Evolutionary conservation across 2,113 vertebrate genomes (phyloP).

Genomic region (Garra rufa): DNA sequence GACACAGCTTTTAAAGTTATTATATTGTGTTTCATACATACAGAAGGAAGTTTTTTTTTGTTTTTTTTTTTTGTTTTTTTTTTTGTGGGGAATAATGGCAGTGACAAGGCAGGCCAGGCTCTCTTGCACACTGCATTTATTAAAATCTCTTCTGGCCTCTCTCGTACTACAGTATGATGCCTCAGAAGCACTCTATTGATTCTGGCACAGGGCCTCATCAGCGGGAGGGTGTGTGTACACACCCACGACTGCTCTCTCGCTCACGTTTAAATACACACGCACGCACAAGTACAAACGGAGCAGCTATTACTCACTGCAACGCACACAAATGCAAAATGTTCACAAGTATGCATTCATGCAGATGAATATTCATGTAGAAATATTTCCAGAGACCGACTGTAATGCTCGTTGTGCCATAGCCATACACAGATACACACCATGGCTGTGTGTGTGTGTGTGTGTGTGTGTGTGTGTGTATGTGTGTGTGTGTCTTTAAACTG

Average conservation of each 20-base stretch:
- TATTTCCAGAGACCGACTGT: conserved; percentile 25
- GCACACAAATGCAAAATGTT: conserved; percentile 44
- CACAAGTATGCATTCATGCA: conserved; percentile 20
- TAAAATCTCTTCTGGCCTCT: conserved; percentile 64
- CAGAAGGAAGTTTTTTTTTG: not conserved
- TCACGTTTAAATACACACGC: conserved; percentile 41
- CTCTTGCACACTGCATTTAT: conserved; percentile 61
- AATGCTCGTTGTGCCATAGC: not conserved
- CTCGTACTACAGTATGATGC: conserved; percentile 67
- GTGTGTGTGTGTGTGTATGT: too few species aligned
- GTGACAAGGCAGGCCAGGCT: conserved; percentile 54
- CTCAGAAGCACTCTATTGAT: conserved; percentile 75
- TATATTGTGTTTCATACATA: not conserved
- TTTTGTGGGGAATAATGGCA: not conserved
- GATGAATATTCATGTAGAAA: conserved; percentile 49
- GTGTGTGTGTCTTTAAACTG: too few species aligned
- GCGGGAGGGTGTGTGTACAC: conserved; percentile 51
- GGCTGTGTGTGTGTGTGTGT: too few species aligned
- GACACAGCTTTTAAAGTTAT: not conserved
- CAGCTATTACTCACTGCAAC: conserved; percentile 57
- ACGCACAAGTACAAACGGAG: conserved; percentile 55
- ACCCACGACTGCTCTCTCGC: not conserved
- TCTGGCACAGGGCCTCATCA: conserved; percentile 68
- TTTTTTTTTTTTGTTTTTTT: not conserved
- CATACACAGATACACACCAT: conserved; percentile 46